phyloP scores from a whole-genome alignment of 2,797 vertebrate genomes.

The Gephyroberyx darwinii region DNA sequence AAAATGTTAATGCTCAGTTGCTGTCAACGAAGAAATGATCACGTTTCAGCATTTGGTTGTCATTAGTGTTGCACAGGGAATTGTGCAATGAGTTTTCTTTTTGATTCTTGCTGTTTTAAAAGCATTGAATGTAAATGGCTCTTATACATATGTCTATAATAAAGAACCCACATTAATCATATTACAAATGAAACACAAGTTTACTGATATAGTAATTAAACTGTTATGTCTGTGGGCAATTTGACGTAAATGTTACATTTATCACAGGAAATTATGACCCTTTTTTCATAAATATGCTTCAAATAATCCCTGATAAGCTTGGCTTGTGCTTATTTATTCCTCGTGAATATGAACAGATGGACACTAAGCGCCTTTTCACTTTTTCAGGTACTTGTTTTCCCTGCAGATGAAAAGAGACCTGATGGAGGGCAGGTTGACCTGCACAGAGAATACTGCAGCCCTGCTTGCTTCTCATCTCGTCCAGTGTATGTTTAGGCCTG shows the following conservation, averaged over 20 bases:
- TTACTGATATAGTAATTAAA: not conserved
- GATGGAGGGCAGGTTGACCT: conserved; percentile 87
- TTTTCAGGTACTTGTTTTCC: conserved; percentile 92
- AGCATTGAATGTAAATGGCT: too few relatives aligned
- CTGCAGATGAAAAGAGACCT: conserved; percentile 96
- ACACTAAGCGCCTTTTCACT: conserved; percentile 28
- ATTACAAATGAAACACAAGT: not conserved
- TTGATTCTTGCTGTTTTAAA: too few relatives aligned
- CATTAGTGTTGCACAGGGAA: too few relatives aligned
- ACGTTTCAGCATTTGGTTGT: not conserved
- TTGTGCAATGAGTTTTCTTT: too few relatives aligned
- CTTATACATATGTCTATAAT: too few relatives aligned
- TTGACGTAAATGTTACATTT: not conserved
- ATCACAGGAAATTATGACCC: not conserved
- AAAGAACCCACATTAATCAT: too few relatives aligned
- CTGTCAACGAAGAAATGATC: not conserved
- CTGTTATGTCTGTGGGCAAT: too few relatives aligned
- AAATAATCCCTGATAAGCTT: conserved; percentile 10
- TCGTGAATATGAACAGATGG: conserved; percentile 16
- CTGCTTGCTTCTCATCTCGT: conserved; percentile 92
- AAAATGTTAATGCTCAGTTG: not conserved
- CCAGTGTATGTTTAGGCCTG: conserved; percentile 86
- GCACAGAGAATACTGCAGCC: conserved; percentile 89
- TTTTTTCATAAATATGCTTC: conserved; percentile 5
- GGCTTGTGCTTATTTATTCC: conserved; percentile 5